Conservation (phyloP, 2,797 vertebrate genomes). For the Siniperca undulata region DNA sequence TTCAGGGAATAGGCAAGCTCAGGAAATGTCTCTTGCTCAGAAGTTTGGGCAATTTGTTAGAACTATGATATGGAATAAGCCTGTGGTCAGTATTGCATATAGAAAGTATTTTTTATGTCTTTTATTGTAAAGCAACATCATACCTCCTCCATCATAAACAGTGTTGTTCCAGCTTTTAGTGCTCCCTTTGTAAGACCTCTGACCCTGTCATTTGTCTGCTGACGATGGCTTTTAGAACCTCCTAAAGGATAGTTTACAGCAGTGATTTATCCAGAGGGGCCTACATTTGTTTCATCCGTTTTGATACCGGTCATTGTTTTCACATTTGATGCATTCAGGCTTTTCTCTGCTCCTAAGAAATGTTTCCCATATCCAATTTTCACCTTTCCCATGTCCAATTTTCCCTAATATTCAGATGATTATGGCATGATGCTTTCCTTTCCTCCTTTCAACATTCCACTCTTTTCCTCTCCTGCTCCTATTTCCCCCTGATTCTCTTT, state of each 20-base stretch:
- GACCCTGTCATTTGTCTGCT: conserved; percentile 76
- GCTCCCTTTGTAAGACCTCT: conserved; percentile 68
- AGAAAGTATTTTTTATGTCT: conserved; percentile 48
- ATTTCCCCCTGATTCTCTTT: conserved; percentile 60
- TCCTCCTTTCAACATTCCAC: conserved; percentile 61
- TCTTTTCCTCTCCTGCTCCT: conserved; percentile 58
- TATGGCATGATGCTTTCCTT: conserved; percentile 77
- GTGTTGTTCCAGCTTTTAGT: conserved; percentile 65
- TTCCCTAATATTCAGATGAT: conserved; percentile 84
- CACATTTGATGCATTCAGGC: conserved; percentile 78
- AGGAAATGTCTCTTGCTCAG: conserved; percentile 52
- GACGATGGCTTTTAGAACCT: conserved; percentile 76
- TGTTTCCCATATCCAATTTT: conserved; percentile 81
- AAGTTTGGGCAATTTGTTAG: conserved; percentile 61
- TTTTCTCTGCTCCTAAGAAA: conserved; percentile 66
- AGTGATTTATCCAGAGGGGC: conserved; percentile 70
- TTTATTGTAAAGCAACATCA: conserved; percentile 52
- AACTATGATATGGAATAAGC: conserved; percentile 44
- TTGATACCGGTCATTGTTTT: conserved; percentile 79
- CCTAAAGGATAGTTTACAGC: conserved; percentile 72
- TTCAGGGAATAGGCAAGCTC: conserved; percentile 74
- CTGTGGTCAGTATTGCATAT: conserved; percentile 45
- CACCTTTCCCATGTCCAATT: conserved; percentile 77
- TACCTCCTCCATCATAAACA: conserved; percentile 60
- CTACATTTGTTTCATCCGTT: conserved; percentile 76